phyloP scores from a whole-genome alignment of 1,140 invertebrate species.

The Condylostylus longicornis region DNA sequence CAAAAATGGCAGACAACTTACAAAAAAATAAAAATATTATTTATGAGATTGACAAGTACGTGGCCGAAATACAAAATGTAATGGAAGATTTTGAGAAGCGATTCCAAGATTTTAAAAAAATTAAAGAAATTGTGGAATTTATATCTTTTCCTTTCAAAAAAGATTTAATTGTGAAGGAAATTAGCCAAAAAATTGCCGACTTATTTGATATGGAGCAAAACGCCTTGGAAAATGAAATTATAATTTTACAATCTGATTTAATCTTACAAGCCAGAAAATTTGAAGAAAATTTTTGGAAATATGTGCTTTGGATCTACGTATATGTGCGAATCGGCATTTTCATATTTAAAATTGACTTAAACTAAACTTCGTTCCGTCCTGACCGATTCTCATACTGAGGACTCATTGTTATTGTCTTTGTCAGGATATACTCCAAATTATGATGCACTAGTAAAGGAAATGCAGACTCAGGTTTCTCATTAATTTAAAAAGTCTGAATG shows the following conservation, averaged over 20 bases:
- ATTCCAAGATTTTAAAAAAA: constrained; percentile 8
- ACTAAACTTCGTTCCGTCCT: background rate
- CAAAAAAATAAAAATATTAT: constrained; percentile 12
- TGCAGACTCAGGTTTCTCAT: constrained; percentile 5
- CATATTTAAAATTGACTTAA: constrained; percentile 7
- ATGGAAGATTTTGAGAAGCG: constrained; percentile 9
- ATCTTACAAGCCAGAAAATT: constrained; percentile 7
- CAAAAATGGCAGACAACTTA: constrained; percentile 12
- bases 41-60: constrained; percentile 10
- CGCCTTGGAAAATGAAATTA: constrained; percentile 11
- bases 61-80: constrained; percentile 9
- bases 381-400: constrained; percentile 3
- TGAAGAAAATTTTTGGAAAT: constrained; percentile 4
- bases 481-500: constrained; percentile 4
- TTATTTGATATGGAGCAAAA: constrained; percentile 9
- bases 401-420: constrained; percentile 6
- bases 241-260: constrained; percentile 9
- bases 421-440: constrained; percentile 7
- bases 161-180: constrained; percentile 11
- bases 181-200: constrained; percentile 10
- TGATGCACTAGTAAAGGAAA: constrained; percentile 7
- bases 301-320: constrained; percentile 7
- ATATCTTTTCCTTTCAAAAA: constrained; percentile 10
- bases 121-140: constrained; percentile 9
- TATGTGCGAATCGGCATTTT: constrained; percentile 7